Evolutionary conservation across 37 sponge, comb jelly and placozoan genomes (phyloP), one percentile per base, ranked within the genome.

Genomic region (Bolinopsis microptera): DNA sequence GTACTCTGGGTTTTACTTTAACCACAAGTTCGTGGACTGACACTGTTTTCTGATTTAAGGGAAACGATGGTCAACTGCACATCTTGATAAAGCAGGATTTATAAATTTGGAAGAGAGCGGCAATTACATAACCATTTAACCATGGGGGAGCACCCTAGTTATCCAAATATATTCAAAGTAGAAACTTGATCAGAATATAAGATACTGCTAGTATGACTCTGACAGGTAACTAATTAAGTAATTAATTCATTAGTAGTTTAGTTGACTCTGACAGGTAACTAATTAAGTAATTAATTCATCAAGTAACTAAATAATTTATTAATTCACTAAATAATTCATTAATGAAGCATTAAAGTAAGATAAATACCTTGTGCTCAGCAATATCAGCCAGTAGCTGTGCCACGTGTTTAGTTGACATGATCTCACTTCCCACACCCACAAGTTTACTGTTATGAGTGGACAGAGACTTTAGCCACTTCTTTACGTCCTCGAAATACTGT

Each of bases 391-490:
- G 41, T 3, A 86, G 32, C 30, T 86, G 41, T 28, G 32, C 5
- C 0, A 86, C 61, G 24, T 41, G 61, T 27, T 86, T 86, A 8
- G 48, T 86, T 18, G 36, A 22, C 28, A 86, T 86, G 13, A 86
- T 34, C 90, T 39, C 61, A 27, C 90, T 86, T 13, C 90, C 90
- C 25, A 86, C 90, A 5, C 90, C 90, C 27, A 86, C 90, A 2
- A 86, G 90, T 26, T 86, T 86, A 24, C 36, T 38, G 61, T 86
- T 86, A 48, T 86, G 41, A 5, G 36, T n/a, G 0, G 41, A n/a
- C 1, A 86, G 90, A 27, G 61, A 33, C 90, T 86, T 86, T 38
- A 86, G 3, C 13, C n/a, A 86, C 90, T 21, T 30, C 36, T 38
- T 39, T 40, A 86, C 35, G 5, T 86, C 61, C 2, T 86, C 90